Percentiles rank a stretch among this genome's conserved stretches.
These are phyloP conservation scores for Synaphobranchus kaupii DNA, from an alignment of 2,797 vertebrate genomes.

Conservation along the genomic window DNA sequence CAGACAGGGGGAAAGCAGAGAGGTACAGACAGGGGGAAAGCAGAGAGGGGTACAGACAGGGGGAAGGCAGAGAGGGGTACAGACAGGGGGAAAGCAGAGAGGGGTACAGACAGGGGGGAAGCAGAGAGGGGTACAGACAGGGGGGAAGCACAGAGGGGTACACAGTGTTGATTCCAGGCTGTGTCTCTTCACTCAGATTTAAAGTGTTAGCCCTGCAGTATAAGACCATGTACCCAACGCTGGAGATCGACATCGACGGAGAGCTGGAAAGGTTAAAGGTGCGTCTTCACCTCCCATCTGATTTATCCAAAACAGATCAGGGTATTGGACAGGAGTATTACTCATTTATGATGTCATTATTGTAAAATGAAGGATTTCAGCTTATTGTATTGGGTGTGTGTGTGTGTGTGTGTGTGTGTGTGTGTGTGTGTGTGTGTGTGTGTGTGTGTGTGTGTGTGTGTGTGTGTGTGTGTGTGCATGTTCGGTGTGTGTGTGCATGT, in stretches of 20 bases:
- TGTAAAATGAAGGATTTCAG: not conserved
- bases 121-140: too few species aligned
- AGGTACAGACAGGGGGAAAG: too few species aligned
- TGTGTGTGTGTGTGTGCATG: not conserved
- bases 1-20: too few species aligned
- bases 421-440: not conserved
- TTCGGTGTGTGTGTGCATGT: conserved; percentile 2
- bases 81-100: too few species aligned
- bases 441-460: conserved; percentile 2
- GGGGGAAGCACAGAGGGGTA: too few species aligned
- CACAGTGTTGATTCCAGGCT: not conserved
- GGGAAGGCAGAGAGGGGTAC: too few species aligned
- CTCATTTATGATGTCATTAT: too few species aligned
- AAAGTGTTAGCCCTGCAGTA: conserved; percentile 92
- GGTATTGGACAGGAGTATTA: not conserved
- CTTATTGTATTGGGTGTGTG: too few species aligned
- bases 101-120: too few species aligned
- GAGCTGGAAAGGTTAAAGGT: conserved; percentile 92
- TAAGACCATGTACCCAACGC: conserved; percentile 91
- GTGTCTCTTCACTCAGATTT: conserved; percentile 76
- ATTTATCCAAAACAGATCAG: not conserved
- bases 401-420: not conserved
- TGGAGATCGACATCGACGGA: conserved; percentile 90
- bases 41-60: too few species aligned
- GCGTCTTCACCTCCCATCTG: conserved; percentile 37